Base-by-base conservation (phyloP, 2,797 vertebrate species). In the Characodon lateralis region DNA sequence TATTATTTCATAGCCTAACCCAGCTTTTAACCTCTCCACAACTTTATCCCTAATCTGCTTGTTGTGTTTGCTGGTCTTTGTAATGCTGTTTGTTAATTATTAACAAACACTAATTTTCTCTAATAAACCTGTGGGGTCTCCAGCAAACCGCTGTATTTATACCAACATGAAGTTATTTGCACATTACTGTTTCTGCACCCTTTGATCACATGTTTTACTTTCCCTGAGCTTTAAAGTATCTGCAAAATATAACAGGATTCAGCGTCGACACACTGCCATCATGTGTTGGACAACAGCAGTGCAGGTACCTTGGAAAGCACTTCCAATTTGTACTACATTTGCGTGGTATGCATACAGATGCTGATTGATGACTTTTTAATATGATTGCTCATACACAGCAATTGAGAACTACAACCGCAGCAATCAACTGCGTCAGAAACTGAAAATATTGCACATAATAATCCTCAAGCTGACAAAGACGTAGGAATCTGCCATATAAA, bases 251-350 rank as follows among this genome's bases (percentile, higher is more conserved):
- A 26, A 10, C 3, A 2, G 48, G 41, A 35, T 46, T 79, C 31
- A 53, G 53, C 46, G 76, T 87, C 84, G 78, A 84, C 88, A 89
- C 80, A 90, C 84, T 93, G 95, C 92, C 95, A 87, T 90, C 95
- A 79, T 89, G 89, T 94, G 95, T 82, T 71, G 1, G 31, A 77
- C 31, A 5, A 18, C 0, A 56, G 80, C 78, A 93, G 56, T 93
- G 88, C 93, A 85, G 70, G 73, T 50, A 28, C 26, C 91, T 84
- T 72, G 78, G 71, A 65, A 79, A 24, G 74, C 53, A 78, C 81
- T 77, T 82, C 56, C 75, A 74, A 69, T 79, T 84, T 78, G 86
- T 84, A 78, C 87, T 86, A 82, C 78, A 86, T 87, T 82, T 85
- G 71, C 59, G 24, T 73, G 46, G 41, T 53, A 71, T 76, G 53